Conservation (phyloP, 2,888 invertebrate species). For the Muschampia plurimacula region DNA sequence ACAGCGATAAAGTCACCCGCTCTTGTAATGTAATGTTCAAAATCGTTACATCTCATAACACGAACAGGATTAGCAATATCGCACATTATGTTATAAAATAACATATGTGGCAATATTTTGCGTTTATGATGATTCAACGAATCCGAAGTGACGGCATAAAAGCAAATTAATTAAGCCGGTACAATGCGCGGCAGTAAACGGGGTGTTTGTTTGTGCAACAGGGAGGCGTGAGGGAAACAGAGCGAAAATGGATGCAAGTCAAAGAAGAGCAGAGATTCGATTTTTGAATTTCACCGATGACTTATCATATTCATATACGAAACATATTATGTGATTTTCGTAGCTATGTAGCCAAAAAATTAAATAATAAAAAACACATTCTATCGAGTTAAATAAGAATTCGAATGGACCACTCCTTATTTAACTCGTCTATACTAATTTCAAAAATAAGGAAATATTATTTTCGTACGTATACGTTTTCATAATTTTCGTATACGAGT, state of each 20-base stretch:
- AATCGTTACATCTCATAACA: conserved; percentile 12
- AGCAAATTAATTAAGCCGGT: conserved; percentile 77
- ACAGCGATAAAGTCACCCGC: background rate
- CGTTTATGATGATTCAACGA: conserved; percentile 55
- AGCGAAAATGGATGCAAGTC: conserved; percentile 40
- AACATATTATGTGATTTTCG: no score
- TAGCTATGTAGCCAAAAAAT: no score
- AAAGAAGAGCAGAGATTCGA: background rate
- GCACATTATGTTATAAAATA: conserved; percentile 24
- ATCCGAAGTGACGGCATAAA: conserved; percentile 67
- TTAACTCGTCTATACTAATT: no score
- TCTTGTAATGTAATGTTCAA: background rate
- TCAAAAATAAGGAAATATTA: no score
- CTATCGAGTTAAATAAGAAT: no score
- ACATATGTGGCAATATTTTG: conserved; percentile 27
- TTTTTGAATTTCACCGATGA: no score
- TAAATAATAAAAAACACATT: no score
- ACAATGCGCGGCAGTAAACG: conserved; percentile 69
- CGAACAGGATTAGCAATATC: conserved; percentile 13
- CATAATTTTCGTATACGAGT: no score
- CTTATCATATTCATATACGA: no score
- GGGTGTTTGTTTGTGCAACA: conserved; percentile 61
- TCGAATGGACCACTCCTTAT: no score
- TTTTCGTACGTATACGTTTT: no score
- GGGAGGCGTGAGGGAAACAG: conserved; percentile 54